A percentile compares a stretch with the other conserved stretches of the same genome.
Conservation (phyloP, 2,888 invertebrate genomes). For the Orthosia incerta region DNA sequence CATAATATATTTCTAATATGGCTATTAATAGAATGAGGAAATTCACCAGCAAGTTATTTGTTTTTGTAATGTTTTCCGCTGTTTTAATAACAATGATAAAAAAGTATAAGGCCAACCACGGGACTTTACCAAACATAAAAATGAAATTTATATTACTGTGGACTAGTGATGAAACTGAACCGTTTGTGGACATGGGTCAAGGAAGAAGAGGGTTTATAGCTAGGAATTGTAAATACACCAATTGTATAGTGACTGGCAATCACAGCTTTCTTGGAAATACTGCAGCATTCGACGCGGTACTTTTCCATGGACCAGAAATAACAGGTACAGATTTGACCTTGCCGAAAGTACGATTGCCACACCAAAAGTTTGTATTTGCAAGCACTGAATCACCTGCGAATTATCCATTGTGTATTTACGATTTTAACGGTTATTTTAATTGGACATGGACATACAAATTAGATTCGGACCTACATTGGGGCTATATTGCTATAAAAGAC, state of each 20-base stretch:
- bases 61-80: constrained; percentile 24
- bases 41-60: constrained; percentile 34
- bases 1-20: neutral
- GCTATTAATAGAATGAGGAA: constrained; percentile 40
- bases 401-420: constrained; percentile 75
- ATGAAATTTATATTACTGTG: constrained; percentile 77
- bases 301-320: constrained; percentile 78
- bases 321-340: constrained; percentile 24
- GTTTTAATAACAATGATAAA: constrained; percentile 30
- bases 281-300: constrained; percentile 78
- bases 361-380: constrained; percentile 82
- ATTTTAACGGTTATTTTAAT: constrained; percentile 79
- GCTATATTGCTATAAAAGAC: constrained; percentile 80
- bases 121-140: constrained; percentile 2
- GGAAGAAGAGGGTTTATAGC: constrained; percentile 72
- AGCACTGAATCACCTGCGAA: constrained; percentile 80
- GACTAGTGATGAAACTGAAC: constrained; percentile 70
- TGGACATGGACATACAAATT: constrained; percentile 86
- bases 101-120: constrained; percentile 7
- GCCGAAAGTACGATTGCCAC: constrained; percentile 72
- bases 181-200: constrained; percentile 72
- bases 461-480: constrained; percentile 81
- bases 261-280: constrained; percentile 68
- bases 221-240: constrained; percentile 75
- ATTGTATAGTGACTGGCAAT: constrained; percentile 79